Evolutionary conservation across 1,140 invertebrate species (phyloP), one percentile per base, ranked within the genome.

Genomic region (Delia radicum): DNA sequence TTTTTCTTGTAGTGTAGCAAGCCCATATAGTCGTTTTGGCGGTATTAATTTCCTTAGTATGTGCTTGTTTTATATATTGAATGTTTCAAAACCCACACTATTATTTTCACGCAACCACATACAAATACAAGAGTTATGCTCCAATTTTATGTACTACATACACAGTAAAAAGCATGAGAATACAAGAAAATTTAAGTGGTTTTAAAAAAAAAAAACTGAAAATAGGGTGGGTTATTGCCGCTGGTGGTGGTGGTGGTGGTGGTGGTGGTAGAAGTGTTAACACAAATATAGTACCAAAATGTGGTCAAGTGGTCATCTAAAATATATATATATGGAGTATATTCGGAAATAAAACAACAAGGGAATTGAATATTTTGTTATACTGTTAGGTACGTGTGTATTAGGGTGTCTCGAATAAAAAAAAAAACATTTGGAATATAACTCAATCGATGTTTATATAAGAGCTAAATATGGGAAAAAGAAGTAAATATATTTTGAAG

Each of bases 241-340:
- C 4, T 33, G 31, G 10, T 33, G 37, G n/a, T 42, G 37, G 12
- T 15, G 37, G 12, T 42, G 10, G 37, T 42, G n/a, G n/a, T 42
- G 10, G 10, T 42, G 37, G 37, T 42, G 37, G 37, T 42, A 15
- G 37, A 42, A 42, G 37, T 42, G 48, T 21, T 55, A 55, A 55
- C 18, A 10, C n/a, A 55, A 21, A 55, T 21, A 24, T 5, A 55
- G 48, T 55, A 21, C 4, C 48, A 55, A 55, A 55, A 55, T 55
- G 48, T 55, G 48, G 48, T 55, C 48, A 55, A 55, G 48, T 55
- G 48, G 48, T 55, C 48, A 55, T 55, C n/a, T 55, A 55, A 55
- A 55, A 55, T 55, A 18, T 24, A 42, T 42, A 15, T 5, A 42
- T 42, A 15, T 42, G 37, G 15, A 55, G 7, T 7, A n/a, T n/a